phyloP scores from a whole-genome alignment of 92 coral and sea anemone genomes.

The Palythoa grandis region DNA sequence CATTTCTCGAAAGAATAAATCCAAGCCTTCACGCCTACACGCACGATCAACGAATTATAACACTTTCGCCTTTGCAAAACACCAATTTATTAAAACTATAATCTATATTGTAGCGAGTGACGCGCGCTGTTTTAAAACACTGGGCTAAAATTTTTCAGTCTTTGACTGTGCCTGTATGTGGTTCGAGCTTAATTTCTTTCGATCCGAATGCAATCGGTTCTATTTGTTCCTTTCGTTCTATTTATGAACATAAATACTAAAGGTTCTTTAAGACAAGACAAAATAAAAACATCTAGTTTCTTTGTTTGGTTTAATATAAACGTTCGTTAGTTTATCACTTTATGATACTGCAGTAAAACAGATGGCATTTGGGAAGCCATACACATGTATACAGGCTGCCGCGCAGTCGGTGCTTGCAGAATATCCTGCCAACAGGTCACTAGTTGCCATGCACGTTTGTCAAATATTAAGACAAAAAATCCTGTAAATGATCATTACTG shows the following conservation, averaged over 20 bases:
- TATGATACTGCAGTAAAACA: background rate
- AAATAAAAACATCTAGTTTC: background rate
- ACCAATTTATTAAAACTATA: background rate
- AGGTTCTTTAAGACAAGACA: background rate
- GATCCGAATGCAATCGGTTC: background rate
- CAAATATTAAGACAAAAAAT: background rate
- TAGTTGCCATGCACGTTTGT: background rate
- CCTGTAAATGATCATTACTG: background rate
- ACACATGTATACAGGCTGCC: background rate
- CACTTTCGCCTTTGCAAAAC: background rate
- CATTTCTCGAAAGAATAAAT: background rate
- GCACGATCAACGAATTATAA: background rate
- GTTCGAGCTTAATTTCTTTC: background rate
- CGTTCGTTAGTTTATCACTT: background rate
- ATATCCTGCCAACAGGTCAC: background rate
- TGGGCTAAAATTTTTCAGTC: background rate
- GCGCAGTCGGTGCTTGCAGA: background rate
- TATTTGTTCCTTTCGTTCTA: background rate
- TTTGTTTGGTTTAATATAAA: background rate
- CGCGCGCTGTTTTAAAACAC: background rate
- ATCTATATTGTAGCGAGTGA: conserved; percentile 1
- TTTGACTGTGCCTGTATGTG: background rate
- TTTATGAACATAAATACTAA: background rate
- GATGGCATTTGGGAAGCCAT: conserved; percentile 14
- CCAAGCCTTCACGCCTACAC: conserved; percentile 13